phyloP scores from a whole-genome alignment of 2,113 vertebrate genomes.

The Corydoras maculifer region DNA sequence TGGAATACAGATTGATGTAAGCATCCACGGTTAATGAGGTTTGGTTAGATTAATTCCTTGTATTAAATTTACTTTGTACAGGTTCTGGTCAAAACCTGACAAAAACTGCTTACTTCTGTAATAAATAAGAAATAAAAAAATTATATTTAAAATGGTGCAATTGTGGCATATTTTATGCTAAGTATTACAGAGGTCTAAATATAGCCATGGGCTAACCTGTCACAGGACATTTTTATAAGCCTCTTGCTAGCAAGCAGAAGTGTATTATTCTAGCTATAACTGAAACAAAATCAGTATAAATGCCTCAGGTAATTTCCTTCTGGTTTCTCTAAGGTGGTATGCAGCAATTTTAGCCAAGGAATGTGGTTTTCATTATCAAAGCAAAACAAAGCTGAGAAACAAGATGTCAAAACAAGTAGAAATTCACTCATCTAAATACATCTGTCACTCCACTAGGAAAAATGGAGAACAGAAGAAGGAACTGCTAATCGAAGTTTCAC shows the following conservation, averaged over 20 bases:
- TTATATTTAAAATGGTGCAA: too few species aligned
- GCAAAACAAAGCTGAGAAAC: constrained; percentile 49
- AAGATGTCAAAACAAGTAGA: constrained; percentile 50
- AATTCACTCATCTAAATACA: constrained; percentile 37
- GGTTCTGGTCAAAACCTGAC: too few species aligned
- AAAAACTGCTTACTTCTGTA: too few species aligned
- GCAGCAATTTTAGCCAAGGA: constrained; percentile 32
- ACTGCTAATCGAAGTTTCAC: constrained; percentile 33
- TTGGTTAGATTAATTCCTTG: too few species aligned
- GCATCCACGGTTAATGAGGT: too few species aligned
- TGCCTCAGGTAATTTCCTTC: constrained; percentile 42
- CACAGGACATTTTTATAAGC: constrained; percentile 10
- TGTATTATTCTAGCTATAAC: constrained; percentile 8
- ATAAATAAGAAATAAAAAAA: too few species aligned
- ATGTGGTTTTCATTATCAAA: constrained; percentile 51
- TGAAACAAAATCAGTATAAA: constrained; percentile 33
- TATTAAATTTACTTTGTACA: too few species aligned
- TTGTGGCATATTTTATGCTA: too few species aligned
- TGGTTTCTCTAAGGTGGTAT: constrained; percentile 25
- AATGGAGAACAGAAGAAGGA: constrained; percentile 20
- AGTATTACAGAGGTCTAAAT: too few species aligned
- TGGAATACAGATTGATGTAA: too few species aligned
- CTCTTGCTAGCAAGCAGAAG: background rate
- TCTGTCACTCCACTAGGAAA: constrained; percentile 31
- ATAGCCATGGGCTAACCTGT: constrained; percentile 8